A percentile compares a stretch with the other conserved stretches of the same genome.
These are phyloP conservation scores for Ephydatia muelleri DNA, from an alignment of 37 sponge, comb jelly and placozoan genomes.

Conservation along the genomic window DNA sequence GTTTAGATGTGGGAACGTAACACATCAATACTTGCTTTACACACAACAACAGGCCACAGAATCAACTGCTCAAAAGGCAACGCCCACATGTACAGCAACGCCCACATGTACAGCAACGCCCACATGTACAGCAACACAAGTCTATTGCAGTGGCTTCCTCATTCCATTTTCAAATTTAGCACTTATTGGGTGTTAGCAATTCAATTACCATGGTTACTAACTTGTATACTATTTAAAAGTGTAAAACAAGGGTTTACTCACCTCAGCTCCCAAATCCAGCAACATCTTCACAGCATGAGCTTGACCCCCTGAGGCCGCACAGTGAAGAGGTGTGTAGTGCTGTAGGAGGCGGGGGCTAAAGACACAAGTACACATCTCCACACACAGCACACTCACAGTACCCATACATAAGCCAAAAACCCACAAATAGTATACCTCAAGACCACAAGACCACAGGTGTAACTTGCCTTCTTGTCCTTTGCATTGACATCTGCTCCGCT, in stretches of 20 bases:
- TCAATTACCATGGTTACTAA: no score
- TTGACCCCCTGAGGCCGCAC: conserved; percentile 87
- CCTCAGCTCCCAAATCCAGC: conserved; percentile 78
- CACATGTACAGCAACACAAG: no score
- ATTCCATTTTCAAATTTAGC: no score
- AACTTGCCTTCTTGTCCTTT: conserved; percentile 59
- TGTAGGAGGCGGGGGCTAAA: not conserved
- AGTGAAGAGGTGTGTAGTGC: conserved; percentile 86
- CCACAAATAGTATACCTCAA: not conserved
- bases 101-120: no score
- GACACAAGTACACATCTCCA: not conserved
- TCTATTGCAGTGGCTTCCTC: no score
- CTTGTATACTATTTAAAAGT: not conserved
- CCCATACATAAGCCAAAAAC: not conserved
- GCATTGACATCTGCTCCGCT: conserved; percentile 76
- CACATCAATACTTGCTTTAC: no score
- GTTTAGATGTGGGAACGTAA: no score
- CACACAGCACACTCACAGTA: no score
- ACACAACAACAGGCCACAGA: no score
- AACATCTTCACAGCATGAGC: conserved; percentile 74
- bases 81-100: no score
- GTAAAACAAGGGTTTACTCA: not conserved
- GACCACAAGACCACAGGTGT: not conserved
- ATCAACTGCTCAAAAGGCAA: no score
- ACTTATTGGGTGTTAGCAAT: no score